These are phyloP conservation scores for Cerastis rubricosa DNA, from an alignment of 2,888 invertebrate species.

Conservation along the genomic window DNA sequence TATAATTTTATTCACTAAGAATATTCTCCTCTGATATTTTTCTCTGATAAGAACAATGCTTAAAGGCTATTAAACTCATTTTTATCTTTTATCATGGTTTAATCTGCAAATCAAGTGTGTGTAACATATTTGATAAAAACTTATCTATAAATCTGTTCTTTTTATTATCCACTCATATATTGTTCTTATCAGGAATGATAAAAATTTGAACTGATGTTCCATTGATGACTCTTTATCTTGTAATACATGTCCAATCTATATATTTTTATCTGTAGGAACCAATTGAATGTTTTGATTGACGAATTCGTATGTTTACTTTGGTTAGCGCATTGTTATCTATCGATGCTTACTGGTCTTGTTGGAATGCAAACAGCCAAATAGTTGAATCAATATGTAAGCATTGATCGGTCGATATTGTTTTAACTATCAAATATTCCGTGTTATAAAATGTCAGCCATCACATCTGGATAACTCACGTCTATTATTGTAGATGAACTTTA, in stretches of 20 bases:
- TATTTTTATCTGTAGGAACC: slow-evolving; percentile 59
- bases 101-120: slow-evolving; percentile 81
- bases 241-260: slow-evolving; percentile 73
- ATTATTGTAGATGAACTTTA: slow-evolving; percentile 70
- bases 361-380: slow-evolving; percentile 82
- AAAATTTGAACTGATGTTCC: slow-evolving; percentile 74
- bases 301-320: slow-evolving; percentile 81
- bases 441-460: slow-evolving; percentile 74
- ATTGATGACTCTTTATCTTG: slow-evolving; percentile 81
- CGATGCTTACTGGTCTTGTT: slow-evolving; percentile 73
- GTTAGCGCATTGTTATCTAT: slow-evolving; percentile 80
- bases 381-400: slow-evolving; percentile 78
- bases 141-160: slow-evolving; percentile 85
- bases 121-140: slow-evolving; percentile 80
- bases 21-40: slow-evolving; percentile 40
- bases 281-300: slow-evolving; percentile 79
- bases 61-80: slow-evolving; percentile 85
- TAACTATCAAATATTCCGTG: slow-evolving; percentile 70
- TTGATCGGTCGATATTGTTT: slow-evolving; percentile 73
- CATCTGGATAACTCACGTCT: slow-evolving; percentile 54
- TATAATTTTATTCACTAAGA: slow-evolving; percentile 31
- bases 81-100: slow-evolving; percentile 83
- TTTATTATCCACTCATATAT: slow-evolving; percentile 73
- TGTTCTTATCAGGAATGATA: slow-evolving; percentile 76
- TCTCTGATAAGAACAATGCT: slow-evolving; percentile 70